Evolutionary conservation across 2,797 vertebrate genomes (phyloP).

Genomic region (Synaphobranchus kaupii): DNA sequence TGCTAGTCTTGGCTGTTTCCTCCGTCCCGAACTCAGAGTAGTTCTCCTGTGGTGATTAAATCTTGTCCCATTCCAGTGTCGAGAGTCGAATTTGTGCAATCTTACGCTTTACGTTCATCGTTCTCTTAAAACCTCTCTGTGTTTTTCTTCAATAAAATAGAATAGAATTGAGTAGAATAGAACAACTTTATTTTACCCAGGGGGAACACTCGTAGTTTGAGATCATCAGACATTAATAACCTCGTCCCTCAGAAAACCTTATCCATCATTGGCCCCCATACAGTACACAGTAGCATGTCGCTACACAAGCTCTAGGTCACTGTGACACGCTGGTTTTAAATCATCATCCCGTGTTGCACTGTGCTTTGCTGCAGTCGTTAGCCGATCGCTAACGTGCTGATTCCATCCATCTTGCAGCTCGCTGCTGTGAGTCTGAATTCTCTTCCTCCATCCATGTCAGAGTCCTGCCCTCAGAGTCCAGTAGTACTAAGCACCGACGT

Average conservation of each 20-base stretch:
- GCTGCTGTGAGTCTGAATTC: conserved; percentile 53
- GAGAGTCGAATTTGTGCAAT: neutral
- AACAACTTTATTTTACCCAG: neutral
- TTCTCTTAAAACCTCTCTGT: neutral
- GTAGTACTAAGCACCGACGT: conserved; percentile 37
- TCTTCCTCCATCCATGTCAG: conserved; percentile 46
- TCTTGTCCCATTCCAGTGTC: no score
- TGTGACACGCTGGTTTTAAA: neutral
- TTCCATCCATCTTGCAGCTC: conserved; percentile 44
- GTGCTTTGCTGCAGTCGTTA: neutral
- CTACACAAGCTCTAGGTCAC: neutral
- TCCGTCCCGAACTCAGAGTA: no score
- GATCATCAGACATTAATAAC: neutral
- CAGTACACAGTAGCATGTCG: neutral
- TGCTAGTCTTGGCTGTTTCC: no score
- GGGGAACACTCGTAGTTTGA: neutral
- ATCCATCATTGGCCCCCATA: neutral
- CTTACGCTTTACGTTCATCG: neutral
- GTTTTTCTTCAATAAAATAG: neutral
- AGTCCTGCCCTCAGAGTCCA: conserved; percentile 56
- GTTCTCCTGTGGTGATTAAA: no score
- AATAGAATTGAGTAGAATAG: no score
- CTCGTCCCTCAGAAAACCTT: neutral
- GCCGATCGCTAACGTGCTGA: conserved; percentile 38
- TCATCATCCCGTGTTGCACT: neutral